Evolutionary conservation across 2,888 invertebrate species (phyloP), one percentile per base, ranked within the genome.

Genomic region (Ornithoptera alexandrae): DNA sequence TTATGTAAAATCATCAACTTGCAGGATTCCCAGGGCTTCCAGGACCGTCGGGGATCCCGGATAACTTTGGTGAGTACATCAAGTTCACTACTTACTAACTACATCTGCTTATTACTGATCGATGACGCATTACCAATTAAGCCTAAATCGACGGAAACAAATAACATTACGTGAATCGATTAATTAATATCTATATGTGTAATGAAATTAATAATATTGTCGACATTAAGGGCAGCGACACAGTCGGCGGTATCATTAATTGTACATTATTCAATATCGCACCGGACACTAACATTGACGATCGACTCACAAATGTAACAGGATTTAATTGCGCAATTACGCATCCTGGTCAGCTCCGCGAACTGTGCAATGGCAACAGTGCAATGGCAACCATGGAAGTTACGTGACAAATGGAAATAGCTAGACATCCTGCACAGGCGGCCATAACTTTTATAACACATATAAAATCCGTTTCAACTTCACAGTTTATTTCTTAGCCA

Each of bases 21-120:
- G 87, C 95, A 93, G 97, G 97, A 81, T 94, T 97, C 78, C 86
- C 90, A 68, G 92, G 92, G 72, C 93, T 97, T 84, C 97, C 97
- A 73, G 97, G 97, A 80, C 97, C 97, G 56, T 97, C 97, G 74
- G 97, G 97, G 81, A 95, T 97, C 87, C 96, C 96, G 88, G 96
- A 96, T 89, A 97, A 95, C 89, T 97, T 96, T 92, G 96, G 96
- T 96, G 91, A 95, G 96, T 95, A 75, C 72, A 69, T 67, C 73
- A 75, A 71, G 72, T 75, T 75, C 78, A 81, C 80, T 82, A 80
- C 71, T 74, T 72, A 73, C 65, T 74, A 71, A 76, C 70, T 74
- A 78, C 74, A 81, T 8, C 39, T 39, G 39, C 39, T 86, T 86
- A 39, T 7, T 39, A 83, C 88, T 88, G 87, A 84, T 84, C 77